A percentile compares a stretch with the other conserved stretches of the same genome.
Evolutionary conservation across 2,888 invertebrate species (phyloP).

Genomic region (Dastarcus helophoroides): DNA sequence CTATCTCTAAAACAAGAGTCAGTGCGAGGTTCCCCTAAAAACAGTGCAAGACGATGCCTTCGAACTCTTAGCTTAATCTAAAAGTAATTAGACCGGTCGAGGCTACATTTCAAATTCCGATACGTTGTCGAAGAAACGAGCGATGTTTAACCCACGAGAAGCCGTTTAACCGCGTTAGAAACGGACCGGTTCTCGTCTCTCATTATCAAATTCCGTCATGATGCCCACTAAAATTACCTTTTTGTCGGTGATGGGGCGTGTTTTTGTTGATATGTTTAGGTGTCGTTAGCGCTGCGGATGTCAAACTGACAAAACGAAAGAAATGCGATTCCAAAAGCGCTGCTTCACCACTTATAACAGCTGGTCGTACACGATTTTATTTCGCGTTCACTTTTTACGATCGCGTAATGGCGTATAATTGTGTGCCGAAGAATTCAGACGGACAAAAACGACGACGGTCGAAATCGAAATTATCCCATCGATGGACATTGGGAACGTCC

Average conservation of each 20-base stretch:
- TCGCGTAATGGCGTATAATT: slow-evolving; percentile 17
- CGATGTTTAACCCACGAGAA: slow-evolving; percentile 13
- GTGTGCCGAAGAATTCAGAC: slow-evolving; percentile 13
- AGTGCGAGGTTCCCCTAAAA: no score
- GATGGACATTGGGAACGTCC: no score
- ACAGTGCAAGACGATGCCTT: no score
- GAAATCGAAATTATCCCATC: slow-evolving; percentile 2
- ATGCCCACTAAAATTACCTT: slow-evolving; percentile 21
- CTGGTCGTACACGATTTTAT: slow-evolving; percentile 18
- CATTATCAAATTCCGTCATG: slow-evolving; percentile 25
- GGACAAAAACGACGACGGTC: slow-evolving; percentile 12
- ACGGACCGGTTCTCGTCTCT: slow-evolving; percentile 21
- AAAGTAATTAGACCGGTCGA: slow-evolving; percentile 1
- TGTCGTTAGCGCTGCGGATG: slow-evolving; percentile 21
- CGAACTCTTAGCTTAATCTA: no score
- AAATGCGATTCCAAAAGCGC: slow-evolving; percentile 16
- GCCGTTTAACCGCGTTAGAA: slow-evolving; percentile 16
- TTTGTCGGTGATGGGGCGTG: slow-evolving; percentile 18
- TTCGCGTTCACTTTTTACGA: slow-evolving; percentile 8
- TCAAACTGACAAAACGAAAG: slow-evolving; percentile 14
- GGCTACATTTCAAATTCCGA: slow-evolving; percentile 1
- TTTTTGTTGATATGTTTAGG: slow-evolving; percentile 18
- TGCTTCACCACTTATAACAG: slow-evolving; percentile 15
- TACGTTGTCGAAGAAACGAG: slow-evolving; percentile 1
- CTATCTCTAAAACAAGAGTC: no score